phyloP scores from a whole-genome alignment of 2,113 vertebrate genomes.

The Clarias batrachus region DNA sequence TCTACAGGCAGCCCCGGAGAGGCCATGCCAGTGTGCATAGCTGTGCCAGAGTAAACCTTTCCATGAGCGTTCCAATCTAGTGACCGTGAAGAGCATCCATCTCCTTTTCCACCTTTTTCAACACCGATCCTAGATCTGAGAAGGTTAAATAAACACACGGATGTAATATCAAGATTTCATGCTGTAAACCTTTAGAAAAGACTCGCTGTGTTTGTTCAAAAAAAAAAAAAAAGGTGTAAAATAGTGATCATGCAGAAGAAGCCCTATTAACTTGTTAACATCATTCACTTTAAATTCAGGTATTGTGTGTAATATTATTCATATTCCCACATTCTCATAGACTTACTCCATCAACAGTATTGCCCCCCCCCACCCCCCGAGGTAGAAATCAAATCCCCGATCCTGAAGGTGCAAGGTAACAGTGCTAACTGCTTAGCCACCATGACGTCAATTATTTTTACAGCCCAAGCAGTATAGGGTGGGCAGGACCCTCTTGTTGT shows the following conservation, averaged over 20 bases:
- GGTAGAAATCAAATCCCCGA: no score
- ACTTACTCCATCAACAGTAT: neutral
- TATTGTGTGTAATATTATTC: neutral
- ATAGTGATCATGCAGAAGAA: neutral
- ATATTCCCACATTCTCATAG: neutral
- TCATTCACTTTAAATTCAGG: neutral
- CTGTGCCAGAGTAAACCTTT: conserved; percentile 25
- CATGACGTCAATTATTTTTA: no score
- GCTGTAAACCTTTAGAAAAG: neutral
- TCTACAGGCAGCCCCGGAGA: conserved; percentile 27
- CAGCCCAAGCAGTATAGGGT: no score
- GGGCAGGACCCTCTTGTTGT: no score
- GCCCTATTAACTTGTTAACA: neutral
- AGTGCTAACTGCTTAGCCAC: no score
- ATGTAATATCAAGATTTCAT: neutral
- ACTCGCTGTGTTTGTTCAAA: neutral
- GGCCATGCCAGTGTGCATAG: conserved; percentile 30
- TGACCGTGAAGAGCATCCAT: conserved; percentile 30
- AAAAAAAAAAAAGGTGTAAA: neutral
- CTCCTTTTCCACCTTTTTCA: neutral
- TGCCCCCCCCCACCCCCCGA: neutral
- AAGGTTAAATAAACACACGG: neutral
- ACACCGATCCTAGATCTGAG: conserved; percentile 15
- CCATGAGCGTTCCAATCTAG: conserved; percentile 29
- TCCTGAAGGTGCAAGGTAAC: no score